phyloP scores from a whole-genome alignment of 2,113 vertebrate genomes.

The Rhinogobius similis region DNA sequence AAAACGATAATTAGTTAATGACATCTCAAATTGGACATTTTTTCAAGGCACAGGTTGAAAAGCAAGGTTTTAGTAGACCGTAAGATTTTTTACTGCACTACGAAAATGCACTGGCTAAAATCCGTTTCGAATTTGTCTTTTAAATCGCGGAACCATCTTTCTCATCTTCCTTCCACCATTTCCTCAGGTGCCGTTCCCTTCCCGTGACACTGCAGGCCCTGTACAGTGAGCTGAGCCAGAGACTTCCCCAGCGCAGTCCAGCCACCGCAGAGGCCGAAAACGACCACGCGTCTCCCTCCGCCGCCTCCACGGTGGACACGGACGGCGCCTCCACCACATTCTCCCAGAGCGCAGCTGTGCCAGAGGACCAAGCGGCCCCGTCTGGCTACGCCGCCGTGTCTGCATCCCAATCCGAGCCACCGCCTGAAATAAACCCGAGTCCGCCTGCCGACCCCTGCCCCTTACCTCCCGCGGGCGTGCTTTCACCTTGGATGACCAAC shows the following conservation, averaged over 20 bases:
- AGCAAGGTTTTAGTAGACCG: too few species aligned
- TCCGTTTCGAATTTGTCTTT: too few species aligned
- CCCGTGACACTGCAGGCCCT: constrained; percentile 80
- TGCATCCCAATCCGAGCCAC: constrained; percentile 40
- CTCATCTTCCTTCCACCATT: neutral
- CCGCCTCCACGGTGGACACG: constrained; percentile 15
- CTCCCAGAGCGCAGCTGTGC: constrained; percentile 38
- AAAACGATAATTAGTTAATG: too few species aligned
- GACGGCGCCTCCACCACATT: neutral
- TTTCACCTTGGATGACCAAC: constrained; percentile 42
- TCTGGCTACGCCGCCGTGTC: constrained; percentile 39
- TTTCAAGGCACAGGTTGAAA: too few species aligned
- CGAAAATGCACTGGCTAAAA: too few species aligned
- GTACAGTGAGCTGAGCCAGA: constrained; percentile 57
- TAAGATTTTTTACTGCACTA: too few species aligned
- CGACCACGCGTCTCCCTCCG: constrained; percentile 11
- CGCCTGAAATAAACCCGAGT: constrained; percentile 49
- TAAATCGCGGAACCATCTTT: too few species aligned
- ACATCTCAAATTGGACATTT: too few species aligned
- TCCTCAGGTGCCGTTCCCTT: constrained; percentile 81
- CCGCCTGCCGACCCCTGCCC: constrained; percentile 35
- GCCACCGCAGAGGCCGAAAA: constrained; percentile 23
- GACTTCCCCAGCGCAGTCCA: neutral
- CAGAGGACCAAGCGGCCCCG: constrained; percentile 5
- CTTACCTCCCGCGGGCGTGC: constrained; percentile 23